Conservation (phyloP, 2,797 vertebrate genomes). For the Prionace glauca region DNA sequence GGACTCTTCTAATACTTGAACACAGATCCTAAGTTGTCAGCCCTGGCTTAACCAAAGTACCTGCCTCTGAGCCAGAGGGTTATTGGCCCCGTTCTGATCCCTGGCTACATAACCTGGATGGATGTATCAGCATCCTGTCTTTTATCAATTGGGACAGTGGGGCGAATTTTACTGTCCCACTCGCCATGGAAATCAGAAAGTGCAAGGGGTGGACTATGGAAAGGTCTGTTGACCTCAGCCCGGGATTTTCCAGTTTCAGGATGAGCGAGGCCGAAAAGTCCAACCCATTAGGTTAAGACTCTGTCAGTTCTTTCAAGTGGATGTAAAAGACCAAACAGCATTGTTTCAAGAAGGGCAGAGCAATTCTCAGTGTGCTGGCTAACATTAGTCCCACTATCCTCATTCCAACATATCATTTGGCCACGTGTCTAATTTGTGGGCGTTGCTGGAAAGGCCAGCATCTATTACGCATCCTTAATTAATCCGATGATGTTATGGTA, state of each 20-base stretch:
- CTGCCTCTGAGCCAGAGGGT: background rate
- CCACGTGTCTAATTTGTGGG: background rate
- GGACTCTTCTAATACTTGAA: background rate
- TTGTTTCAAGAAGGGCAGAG: background rate
- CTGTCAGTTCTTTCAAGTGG: background rate
- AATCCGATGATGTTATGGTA: background rate
- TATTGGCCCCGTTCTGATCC: background rate
- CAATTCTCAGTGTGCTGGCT: background rate
- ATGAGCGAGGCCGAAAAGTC: too few species aligned
- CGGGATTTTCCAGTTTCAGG: too few species aligned
- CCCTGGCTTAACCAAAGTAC: background rate
- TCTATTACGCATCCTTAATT: background rate
- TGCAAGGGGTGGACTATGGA: too few species aligned
- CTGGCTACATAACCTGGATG: background rate
- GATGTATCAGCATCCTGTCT: background rate
- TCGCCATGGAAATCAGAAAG: too few species aligned
- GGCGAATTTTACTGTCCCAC: too few species aligned
- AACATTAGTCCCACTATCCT: background rate
- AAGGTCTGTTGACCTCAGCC: too few species aligned
- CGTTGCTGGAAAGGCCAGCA: background rate
- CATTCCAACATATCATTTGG: background rate
- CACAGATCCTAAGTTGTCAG: background rate
- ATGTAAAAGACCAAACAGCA: background rate
- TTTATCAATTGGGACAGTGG: background rate
- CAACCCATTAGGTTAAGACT: background rate